Conservation (phyloP, 1,140 invertebrate species). For the Ceratina calcarata region DNA sequence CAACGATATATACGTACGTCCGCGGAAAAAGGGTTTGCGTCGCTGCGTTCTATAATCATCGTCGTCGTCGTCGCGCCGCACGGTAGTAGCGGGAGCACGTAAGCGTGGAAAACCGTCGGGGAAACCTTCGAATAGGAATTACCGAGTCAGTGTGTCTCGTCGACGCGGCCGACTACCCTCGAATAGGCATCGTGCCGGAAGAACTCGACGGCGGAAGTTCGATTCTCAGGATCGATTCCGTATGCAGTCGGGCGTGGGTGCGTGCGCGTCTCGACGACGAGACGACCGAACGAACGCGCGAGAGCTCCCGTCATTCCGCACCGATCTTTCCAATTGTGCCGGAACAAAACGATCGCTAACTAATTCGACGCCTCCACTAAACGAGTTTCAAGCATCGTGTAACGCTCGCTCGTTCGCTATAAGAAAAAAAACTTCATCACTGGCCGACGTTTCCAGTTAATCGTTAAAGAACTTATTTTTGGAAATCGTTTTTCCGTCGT, state of each 20-base stretch:
- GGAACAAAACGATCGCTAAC: no score
- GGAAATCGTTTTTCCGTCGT: background rate
- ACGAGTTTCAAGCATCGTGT: no score
- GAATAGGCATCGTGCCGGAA: constrained; percentile 66
- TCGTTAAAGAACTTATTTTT: background rate
- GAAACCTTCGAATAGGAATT: constrained; percentile 33
- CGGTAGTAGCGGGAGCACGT: constrained; percentile 13
- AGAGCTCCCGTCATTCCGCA: background rate
- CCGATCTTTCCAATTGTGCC: background rate
- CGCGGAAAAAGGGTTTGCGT: constrained; percentile 29
- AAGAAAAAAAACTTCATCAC: no score
- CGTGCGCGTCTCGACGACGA: constrained; percentile 69
- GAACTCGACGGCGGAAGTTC: constrained; percentile 70
- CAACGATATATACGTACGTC: background rate
- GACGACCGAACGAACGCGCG: constrained; percentile 46
- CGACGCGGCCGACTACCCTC: constrained; percentile 54
- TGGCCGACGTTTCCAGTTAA: no score
- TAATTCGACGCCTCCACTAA: no score
- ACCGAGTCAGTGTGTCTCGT: constrained; percentile 46
- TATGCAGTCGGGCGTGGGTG: constrained; percentile 69
- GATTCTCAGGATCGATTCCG: constrained; percentile 75
- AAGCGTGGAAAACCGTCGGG: constrained; percentile 41
- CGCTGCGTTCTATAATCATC: constrained; percentile 32
- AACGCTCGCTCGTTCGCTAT: no score
- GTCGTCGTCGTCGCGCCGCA: constrained; percentile 1